Conservation (phyloP, 2,797 vertebrate genomes). For the Xerus rutilus region DNA sequence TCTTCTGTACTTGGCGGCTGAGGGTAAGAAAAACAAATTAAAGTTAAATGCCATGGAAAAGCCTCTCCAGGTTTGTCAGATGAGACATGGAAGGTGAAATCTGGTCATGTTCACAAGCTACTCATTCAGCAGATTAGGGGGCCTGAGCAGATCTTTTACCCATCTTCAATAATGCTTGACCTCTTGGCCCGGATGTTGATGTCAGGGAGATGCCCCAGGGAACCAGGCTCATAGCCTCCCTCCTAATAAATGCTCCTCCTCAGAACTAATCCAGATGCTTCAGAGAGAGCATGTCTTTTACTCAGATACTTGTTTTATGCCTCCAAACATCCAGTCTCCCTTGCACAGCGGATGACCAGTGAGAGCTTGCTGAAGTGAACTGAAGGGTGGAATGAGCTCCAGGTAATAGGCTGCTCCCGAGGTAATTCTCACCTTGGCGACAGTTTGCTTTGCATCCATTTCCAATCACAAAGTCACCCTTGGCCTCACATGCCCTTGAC, state of each 20-base stretch:
- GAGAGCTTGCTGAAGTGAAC: neutral
- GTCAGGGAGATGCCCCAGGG: neutral
- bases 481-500: neutral
- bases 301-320: neutral
- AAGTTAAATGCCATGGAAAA: neutral
- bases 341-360: neutral
- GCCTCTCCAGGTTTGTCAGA: neutral
- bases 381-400: neutral
- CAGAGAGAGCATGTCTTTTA: neutral
- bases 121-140: neutral
- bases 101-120: neutral
- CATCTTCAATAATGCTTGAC: neutral
- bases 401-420: neutral
- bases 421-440: neutral
- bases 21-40: neutral
- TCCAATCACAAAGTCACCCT: neutral
- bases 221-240: neutral
- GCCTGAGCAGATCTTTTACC: fast-evolving
- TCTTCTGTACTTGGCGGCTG: neutral
- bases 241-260: neutral
- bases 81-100: neutral
- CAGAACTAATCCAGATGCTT: neutral
- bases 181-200: fast-evolving
- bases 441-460: neutral
- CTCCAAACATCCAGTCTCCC: neutral